These are phyloP conservation scores for Cliona cf. orientalis DNA, from an alignment of 37 sponge, comb jelly and placozoan species.

Conservation along the genomic window DNA sequence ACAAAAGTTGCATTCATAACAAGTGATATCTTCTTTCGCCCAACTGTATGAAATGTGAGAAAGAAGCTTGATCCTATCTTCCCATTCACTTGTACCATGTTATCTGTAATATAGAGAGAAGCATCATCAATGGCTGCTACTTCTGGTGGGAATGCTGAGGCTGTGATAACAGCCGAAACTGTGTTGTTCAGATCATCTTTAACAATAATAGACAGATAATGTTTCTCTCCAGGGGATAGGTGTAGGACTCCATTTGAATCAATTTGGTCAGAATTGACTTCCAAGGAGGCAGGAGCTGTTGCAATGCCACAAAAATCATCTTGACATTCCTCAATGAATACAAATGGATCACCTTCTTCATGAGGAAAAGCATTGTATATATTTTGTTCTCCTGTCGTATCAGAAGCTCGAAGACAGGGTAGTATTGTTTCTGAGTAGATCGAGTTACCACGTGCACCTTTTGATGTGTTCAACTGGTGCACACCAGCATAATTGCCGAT, in stretches of 20 bases:
- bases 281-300: not conserved
- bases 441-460: constrained; percentile 7
- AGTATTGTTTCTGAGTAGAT: constrained; percentile 21
- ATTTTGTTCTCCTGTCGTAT: not conserved
- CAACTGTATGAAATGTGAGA: constrained; percentile 9
- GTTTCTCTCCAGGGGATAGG: not conserved
- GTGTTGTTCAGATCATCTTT: constrained; percentile 30
- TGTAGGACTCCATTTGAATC: not conserved
- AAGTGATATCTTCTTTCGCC: not conserved
- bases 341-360: not conserved
- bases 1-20: not conserved
- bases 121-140: not conserved
- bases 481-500: not conserved
- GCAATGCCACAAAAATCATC: not conserved
- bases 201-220: not conserved
- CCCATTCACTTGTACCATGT: constrained; percentile 14
- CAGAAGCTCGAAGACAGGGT: constrained; percentile 24
- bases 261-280: too few species aligned
- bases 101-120: not conserved
- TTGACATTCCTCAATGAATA: not conserved
- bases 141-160: not conserved
- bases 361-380: not conserved
- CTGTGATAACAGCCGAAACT: not conserved
- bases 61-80: not conserved
- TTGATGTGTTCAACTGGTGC: not conserved